A percentile compares a stretch with the other conserved stretches of the same genome.
Evolutionary conservation across 2,113 vertebrate genomes (phyloP).

Genomic region (Mustela lutreola): DNA sequence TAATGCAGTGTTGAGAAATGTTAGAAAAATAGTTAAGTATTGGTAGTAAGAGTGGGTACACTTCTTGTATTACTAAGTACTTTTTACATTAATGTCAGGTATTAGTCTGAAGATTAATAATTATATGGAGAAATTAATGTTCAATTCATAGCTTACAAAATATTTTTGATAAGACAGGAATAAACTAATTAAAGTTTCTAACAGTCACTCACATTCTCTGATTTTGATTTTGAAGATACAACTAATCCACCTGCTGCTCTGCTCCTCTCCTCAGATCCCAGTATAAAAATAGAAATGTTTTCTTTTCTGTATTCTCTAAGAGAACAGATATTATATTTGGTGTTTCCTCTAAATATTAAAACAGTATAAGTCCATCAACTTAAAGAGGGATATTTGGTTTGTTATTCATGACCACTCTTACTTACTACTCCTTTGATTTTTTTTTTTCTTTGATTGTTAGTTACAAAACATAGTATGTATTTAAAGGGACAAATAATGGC

Average conservation of each 20-base stretch:
- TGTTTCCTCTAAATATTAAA: background rate
- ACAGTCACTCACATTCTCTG: background rate
- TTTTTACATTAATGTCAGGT: background rate
- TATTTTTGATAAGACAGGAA: background rate
- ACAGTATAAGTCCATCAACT: background rate
- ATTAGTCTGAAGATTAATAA: background rate
- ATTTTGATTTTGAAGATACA: constrained; percentile 32
- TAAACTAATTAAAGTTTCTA: background rate
- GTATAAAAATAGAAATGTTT: background rate
- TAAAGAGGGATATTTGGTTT: background rate
- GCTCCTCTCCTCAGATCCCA: background rate
- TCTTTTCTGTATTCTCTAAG: background rate
- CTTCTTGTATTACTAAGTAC: background rate
- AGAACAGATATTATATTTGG: background rate
- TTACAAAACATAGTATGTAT: background rate
- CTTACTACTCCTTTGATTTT: background rate
- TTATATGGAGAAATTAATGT: background rate
- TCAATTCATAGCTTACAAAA: background rate
- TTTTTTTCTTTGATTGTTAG: background rate
- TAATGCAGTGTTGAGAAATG: background rate
- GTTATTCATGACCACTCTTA: background rate
- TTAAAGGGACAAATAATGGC: background rate
- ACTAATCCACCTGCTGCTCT: background rate
- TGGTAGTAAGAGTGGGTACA: background rate
- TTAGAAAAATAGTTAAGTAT: background rate